phyloP scores from a whole-genome alignment of 2,888 invertebrate genomes.

The Orchesellides sinensis region DNA sequence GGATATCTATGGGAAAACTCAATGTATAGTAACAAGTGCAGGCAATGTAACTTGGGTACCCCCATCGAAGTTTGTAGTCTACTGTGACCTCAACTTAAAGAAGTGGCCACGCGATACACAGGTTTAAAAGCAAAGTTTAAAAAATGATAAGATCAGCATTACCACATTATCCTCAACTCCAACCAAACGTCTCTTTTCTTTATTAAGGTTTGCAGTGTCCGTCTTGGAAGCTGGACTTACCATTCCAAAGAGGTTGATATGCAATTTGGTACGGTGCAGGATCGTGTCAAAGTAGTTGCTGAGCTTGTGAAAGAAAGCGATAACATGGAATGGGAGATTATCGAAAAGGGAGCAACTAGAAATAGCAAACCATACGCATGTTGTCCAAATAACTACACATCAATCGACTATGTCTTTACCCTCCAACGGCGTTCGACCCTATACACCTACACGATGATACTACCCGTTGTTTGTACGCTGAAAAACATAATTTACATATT shows the following conservation, averaged over 20 bases:
- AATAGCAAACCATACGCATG: constrained; percentile 62
- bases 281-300: constrained; percentile 61
- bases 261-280: constrained; percentile 52
- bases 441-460: constrained; percentile 81
- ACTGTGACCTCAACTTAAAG: constrained; percentile 83
- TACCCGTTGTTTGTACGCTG: constrained; percentile 79
- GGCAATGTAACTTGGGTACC: constrained; percentile 83
- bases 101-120: constrained; percentile 89
- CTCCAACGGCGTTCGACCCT: constrained; percentile 81
- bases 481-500: no score
- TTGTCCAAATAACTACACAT: constrained; percentile 81
- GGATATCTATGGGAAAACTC: constrained; percentile 76
- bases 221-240: constrained; percentile 86
- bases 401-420: constrained; percentile 79
- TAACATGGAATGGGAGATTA: constrained; percentile 79
- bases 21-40: constrained; percentile 78
- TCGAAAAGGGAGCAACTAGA: constrained; percentile 76
- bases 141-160: no score
- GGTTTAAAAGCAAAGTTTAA: no score
- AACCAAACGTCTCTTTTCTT: no score
- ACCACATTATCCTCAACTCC: no score
- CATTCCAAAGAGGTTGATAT: constrained; percentile 76
- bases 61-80: constrained; percentile 83
- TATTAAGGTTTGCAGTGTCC: constrained; percentile 78
- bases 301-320: constrained; percentile 67